Percentiles rank a stretch among this genome's conserved stretches.
phyloP scores from a whole-genome alignment of 2,797 vertebrate genomes.

The Hybognathus amarus region DNA sequence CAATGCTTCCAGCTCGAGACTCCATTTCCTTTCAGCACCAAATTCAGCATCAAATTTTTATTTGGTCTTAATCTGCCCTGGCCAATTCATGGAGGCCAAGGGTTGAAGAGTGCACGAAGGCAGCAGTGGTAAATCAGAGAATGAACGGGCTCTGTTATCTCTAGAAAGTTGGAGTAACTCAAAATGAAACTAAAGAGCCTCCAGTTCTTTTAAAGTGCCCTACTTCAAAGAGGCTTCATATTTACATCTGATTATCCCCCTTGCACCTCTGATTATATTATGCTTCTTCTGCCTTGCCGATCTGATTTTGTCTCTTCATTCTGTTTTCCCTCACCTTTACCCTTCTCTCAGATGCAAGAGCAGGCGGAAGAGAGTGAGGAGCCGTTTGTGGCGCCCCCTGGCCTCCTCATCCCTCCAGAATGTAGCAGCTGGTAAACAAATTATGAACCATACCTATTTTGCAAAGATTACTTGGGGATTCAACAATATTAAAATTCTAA shows the following conservation, averaged over 20 bases:
- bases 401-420: conserved; percentile 90
- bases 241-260: background rate
- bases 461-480: background rate
- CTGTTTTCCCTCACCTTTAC: background rate
- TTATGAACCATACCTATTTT: background rate
- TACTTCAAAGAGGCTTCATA: background rate
- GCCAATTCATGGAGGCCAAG: conserved; percentile 34
- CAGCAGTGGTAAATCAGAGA: conserved; percentile 25
- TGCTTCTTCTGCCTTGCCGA: background rate
- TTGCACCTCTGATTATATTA: background rate
- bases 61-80: conserved; percentile 52
- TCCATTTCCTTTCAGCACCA: conserved; percentile 3
- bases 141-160: conserved; percentile 29
- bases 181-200: conserved; percentile 48
- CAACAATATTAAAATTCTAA: background rate
- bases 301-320: background rate
- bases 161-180: conserved; percentile 42
- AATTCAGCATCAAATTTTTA: conserved; percentile 50
- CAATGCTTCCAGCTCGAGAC: conserved; percentile 13
- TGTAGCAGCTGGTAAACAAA: conserved; percentile 90
- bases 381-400: conserved; percentile 91
- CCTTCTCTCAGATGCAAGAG: conserved; percentile 77
- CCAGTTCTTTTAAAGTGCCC: conserved; percentile 15
- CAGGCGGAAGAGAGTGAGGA: conserved; percentile 86
- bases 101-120: background rate